phyloP scores from a whole-genome alignment of 2,888 invertebrate species.

The Anarsia innoxiella region DNA sequence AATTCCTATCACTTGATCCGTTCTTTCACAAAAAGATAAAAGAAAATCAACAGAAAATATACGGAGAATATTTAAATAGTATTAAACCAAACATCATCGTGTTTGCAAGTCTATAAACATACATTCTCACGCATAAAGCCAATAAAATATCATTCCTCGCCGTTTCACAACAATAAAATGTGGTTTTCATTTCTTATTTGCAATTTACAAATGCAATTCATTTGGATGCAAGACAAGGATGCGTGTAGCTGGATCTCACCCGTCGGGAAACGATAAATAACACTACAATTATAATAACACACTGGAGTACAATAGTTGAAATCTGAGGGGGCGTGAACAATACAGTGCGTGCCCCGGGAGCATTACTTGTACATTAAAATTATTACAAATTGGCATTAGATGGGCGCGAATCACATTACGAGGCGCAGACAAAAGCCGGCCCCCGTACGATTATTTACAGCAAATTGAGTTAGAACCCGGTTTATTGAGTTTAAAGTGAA shows the following conservation, averaged over 20 bases:
- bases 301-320: slow-evolving; percentile 42
- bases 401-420: slow-evolving; percentile 53
- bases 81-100: not conserved
- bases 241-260: slow-evolving; percentile 32
- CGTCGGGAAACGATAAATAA: slow-evolving; percentile 45
- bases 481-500: slow-evolving; percentile 62
- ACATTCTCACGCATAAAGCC: slow-evolving; percentile 5
- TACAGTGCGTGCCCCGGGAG: slow-evolving; percentile 31
- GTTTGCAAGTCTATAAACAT: not conserved
- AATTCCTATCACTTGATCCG: slow-evolving; percentile 3
- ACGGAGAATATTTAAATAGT: not conserved
- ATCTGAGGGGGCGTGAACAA: slow-evolving; percentile 37
- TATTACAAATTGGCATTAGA: slow-evolving; percentile 61
- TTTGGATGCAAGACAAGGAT: slow-evolving; percentile 4
- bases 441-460: slow-evolving; percentile 42
- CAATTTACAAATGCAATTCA: no score
- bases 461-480: slow-evolving; percentile 46
- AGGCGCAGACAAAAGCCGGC: slow-evolving; percentile 13
- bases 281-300: slow-evolving; percentile 49
- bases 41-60: no score
- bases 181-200: slow-evolving; percentile 13
- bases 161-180: slow-evolving; percentile 6
- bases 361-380: slow-evolving; percentile 58
- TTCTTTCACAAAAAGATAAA: slow-evolving; percentile 4
- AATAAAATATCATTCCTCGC: slow-evolving; percentile 7